phyloP scores from a whole-genome alignment of 1,140 invertebrate species.

The Mercenaria mercenaria region DNA sequence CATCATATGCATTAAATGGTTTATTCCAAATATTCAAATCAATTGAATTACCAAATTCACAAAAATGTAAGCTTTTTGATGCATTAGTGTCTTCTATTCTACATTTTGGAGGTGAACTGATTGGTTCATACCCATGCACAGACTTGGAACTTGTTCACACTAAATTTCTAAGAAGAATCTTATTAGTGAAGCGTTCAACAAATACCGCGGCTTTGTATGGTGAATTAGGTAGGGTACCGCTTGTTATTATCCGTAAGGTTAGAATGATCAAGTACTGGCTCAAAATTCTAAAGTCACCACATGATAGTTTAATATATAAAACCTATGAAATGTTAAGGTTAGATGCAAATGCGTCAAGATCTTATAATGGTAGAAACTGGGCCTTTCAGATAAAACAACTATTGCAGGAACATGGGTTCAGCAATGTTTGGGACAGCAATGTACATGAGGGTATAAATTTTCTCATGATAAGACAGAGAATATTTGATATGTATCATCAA shows the following conservation, averaged over 20 bases:
- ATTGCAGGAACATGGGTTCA: too few relatives aligned
- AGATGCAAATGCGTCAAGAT: background rate
- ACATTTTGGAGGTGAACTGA: background rate
- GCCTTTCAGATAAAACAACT: too few relatives aligned
- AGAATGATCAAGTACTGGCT: background rate
- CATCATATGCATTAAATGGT: background rate
- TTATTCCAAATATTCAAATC: background rate
- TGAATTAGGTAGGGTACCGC: background rate
- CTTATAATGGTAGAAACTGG: background rate
- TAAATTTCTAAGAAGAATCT: background rate
- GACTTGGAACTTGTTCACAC: background rate
- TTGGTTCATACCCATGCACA: background rate
- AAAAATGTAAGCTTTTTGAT: background rate
- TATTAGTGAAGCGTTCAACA: background rate
- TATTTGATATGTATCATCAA: constrained; percentile 12
- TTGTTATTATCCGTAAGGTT: background rate
- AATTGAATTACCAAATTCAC: background rate
- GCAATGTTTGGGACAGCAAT: too few relatives aligned
- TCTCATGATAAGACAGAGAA: background rate
- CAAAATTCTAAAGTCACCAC: background rate
- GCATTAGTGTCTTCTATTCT: background rate
- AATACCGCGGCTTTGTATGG: background rate
- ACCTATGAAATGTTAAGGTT: background rate
- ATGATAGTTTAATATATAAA: background rate
- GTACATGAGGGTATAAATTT: background rate